Percentiles rank a stretch among this genome's conserved stretches.
phyloP scores from a whole-genome alignment of 2,888 invertebrate genomes.

The Cheiracanthium punctorium region DNA sequence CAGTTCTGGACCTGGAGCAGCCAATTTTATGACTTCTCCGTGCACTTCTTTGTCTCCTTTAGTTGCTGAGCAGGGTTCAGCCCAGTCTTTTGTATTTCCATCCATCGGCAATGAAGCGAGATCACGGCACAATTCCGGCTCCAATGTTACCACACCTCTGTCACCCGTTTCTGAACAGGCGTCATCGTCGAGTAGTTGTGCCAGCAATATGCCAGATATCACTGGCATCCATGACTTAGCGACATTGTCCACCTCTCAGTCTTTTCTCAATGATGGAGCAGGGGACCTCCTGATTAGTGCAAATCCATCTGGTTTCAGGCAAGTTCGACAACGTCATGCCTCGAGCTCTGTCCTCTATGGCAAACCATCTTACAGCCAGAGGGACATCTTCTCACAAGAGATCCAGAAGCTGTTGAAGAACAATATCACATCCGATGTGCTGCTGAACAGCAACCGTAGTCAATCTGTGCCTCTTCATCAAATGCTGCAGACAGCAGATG shows the following conservation, averaged over 20 bases:
- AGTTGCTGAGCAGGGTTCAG: constrained; percentile 55
- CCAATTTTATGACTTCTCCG: constrained; percentile 43
- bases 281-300: constrained; percentile 44
- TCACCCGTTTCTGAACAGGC: constrained; percentile 73
- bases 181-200: constrained; percentile 72
- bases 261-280: constrained; percentile 46
- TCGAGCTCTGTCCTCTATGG: constrained; percentile 64
- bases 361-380: constrained; percentile 24
- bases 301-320: constrained; percentile 50
- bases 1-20: constrained; percentile 73
- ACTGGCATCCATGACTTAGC: constrained; percentile 35
- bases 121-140: constrained; percentile 72
- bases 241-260: constrained; percentile 26
- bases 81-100: constrained; percentile 64
- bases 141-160: constrained; percentile 73
- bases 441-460: constrained; percentile 79
- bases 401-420: constrained; percentile 64
- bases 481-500: constrained; percentile 75
- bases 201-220: constrained; percentile 64
- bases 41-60: constrained; percentile 71
- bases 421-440: constrained; percentile 2
- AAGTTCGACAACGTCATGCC: constrained; percentile 60
- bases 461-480: constrained; percentile 87
- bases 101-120: constrained; percentile 54
- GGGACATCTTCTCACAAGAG: constrained; percentile 54